Percentiles rank a stretch among this genome's conserved stretches.
Evolutionary conservation across 2,888 invertebrate genomes (phyloP).

Genomic region (Syrista parreyssii): DNA sequence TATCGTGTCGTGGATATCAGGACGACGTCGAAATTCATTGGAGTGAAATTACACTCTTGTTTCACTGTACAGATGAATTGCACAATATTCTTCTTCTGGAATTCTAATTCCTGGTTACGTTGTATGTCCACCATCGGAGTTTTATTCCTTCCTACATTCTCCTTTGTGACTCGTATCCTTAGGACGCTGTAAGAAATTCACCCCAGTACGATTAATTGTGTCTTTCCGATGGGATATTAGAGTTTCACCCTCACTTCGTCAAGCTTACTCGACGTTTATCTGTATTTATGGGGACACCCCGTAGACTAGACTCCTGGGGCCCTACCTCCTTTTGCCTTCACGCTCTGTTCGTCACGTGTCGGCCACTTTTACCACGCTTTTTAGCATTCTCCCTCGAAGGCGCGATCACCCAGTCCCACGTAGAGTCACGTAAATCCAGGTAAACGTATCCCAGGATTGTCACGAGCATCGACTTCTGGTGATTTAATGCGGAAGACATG

Average conservation of each 20-base stretch:
- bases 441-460: background rate
- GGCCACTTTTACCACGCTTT: slow-evolving; percentile 50
- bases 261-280: slow-evolving; percentile 28
- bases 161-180: background rate
- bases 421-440: background rate
- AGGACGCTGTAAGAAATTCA: slow-evolving; percentile 18
- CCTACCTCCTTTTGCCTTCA: slow-evolving; percentile 50
- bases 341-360: slow-evolving; percentile 58
- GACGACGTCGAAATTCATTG: background rate
- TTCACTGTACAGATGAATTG: background rate
- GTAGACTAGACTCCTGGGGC: slow-evolving; percentile 35
- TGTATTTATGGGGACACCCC: slow-evolving; percentile 48
- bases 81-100: background rate
- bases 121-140: background rate
- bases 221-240: slow-evolving; percentile 23
- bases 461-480: background rate
- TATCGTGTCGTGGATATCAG: background rate
- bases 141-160: slow-evolving; percentile 4
- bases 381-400: background rate
- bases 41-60: background rate
- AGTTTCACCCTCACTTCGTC: slow-evolving; percentile 26
- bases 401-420: background rate
- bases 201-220: slow-evolving; percentile 24
- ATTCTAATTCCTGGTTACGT: background rate
- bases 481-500: background rate